Base-by-base conservation (phyloP, 1,140 invertebrate species). In the Drosophila pallidifrons region DNA sequence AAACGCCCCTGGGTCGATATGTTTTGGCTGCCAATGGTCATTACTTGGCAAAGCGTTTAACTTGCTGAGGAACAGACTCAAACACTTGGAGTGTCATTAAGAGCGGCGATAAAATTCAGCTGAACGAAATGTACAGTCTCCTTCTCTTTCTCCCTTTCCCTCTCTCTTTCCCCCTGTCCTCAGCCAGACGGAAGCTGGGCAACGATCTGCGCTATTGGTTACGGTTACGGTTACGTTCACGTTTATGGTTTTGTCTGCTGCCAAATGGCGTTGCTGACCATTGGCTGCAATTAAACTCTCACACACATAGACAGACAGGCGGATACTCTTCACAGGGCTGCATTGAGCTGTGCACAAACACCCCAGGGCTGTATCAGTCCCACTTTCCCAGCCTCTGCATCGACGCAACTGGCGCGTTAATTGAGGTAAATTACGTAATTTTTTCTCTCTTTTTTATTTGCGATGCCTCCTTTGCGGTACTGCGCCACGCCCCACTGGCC, bases 371-470 rank as follows among this genome's bases (percentile, higher is more conserved):
- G 32, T 2, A 3, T 55, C 30, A n/a, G 10, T 5, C n/a, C 10
- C 20, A 1, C 10, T 28, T 28, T 51, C 41, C 30, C 55, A 25
- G 20, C 30, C 35, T 38, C 35, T 38, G 51, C 20, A 49, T 35
- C 38, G 16, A 25, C 35, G 52, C 82, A 88, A 67, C 85, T 88
- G 80, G 80, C 79, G 85, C 89, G 83, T 88, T 88, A 88, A 88
- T 88, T 88, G 83, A 89, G 85, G 85, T 88, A 88, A 88, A 88
- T 88, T 88, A 88, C 85, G 81, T 72, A 47, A 77, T 85, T 86
- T 83, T 73, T 77, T 65, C 66, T 32, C 41, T 51, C 16, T 57
- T 72, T 35, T 46, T 7, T 3, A 11, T 2, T 25, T 25, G 20
- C 51, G 10, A 52, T n/a, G 11, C 41, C n/a, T 54, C 10, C 51